Evolutionary conservation across 2,797 vertebrate species (phyloP), one percentile per base, ranked within the genome.

Genomic region (Fundulus diaphanus): DNA sequence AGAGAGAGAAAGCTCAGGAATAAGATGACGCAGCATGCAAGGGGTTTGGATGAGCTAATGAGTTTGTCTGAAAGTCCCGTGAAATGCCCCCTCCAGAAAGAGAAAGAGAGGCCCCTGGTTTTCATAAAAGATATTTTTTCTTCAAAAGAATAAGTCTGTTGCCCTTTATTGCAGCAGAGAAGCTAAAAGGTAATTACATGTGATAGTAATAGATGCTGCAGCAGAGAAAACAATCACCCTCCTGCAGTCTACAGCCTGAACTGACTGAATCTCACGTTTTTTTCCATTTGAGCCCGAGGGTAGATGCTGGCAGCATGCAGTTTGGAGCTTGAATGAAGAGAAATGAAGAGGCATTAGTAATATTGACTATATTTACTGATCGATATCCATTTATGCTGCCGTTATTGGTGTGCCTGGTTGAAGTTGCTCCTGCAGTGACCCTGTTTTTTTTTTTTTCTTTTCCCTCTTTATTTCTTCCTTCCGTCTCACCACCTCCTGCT

Each of bases 1-100:
- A 72, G 68, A 51, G 59, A 57, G 70, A 87, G 68, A 71, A 65
- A 63, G 79, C 80, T 80, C 74, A 71, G 74, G 65, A 88, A 87
- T 74, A 87, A 83, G 72, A 88, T 89, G 87, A 87, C 88, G 86
- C 81, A 77, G 76, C 44, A 31, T 66, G 77, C 78, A 73, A 78
- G 72, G 75, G 77, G 78, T 88, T 78, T 31, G 67, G 81, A 84
- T 84, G 87, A 80, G 77, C 76, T 91, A 93, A 93, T 90, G 83
- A 91, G 69, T 90, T 92, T 91, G 87, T 85, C 89, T 77, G 24
- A 63, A 79, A 75, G 81, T 89, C 87, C 87, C 72, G 5, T 78
- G 68, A 83, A 75, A 78, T 44, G 40, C 59, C 51, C 79, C 37
- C 74, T 59, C 49, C 42, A 29, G 81, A 76, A 29, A 46, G 5